A percentile compares a stretch with the other conserved stretches of the same genome.
Conservation (phyloP, 2,113 vertebrate genomes). For the Morone saxatilis region DNA sequence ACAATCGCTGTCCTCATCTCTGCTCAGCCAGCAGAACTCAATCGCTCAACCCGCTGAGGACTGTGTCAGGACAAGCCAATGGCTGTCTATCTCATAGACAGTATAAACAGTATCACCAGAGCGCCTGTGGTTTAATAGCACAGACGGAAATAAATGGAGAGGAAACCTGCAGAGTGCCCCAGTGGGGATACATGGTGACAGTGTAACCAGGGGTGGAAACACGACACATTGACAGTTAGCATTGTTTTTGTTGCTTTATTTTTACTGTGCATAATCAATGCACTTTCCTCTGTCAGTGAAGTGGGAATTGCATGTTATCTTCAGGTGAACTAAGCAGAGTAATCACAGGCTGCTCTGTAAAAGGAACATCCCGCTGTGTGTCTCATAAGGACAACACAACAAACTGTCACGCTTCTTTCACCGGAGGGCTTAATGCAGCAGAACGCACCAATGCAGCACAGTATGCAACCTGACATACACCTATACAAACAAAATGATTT, state of each 20-base stretch:
- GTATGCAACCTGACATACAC: not conserved
- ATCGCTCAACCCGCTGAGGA: slow-evolving; percentile 26
- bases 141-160: slow-evolving; percentile 27
- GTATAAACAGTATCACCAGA: not conserved
- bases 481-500: not conserved
- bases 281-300: slow-evolving; percentile 11
- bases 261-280: slow-evolving; percentile 47
- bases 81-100: not conserved
- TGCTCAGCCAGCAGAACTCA: not conserved
- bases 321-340: slow-evolving; percentile 39
- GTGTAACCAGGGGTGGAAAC: slow-evolving; percentile 6
- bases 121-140: not conserved
- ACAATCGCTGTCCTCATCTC: slow-evolving; percentile 17
- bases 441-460: not conserved
- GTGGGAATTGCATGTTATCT: slow-evolving; percentile 43
- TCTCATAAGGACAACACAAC: slow-evolving; percentile 27
- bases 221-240: slow-evolving; percentile 36
- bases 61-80: not conserved
- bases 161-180: slow-evolving; percentile 13
- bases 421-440: slow-evolving; percentile 17
- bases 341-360: slow-evolving; percentile 37
- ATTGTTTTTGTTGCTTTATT: slow-evolving; percentile 43
- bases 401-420: slow-evolving; percentile 25
- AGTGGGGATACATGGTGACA: not conserved
- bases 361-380: slow-evolving; percentile 18